Conservation (phyloP, 2,888 invertebrate genomes). For the Gasteruption jaculator region DNA sequence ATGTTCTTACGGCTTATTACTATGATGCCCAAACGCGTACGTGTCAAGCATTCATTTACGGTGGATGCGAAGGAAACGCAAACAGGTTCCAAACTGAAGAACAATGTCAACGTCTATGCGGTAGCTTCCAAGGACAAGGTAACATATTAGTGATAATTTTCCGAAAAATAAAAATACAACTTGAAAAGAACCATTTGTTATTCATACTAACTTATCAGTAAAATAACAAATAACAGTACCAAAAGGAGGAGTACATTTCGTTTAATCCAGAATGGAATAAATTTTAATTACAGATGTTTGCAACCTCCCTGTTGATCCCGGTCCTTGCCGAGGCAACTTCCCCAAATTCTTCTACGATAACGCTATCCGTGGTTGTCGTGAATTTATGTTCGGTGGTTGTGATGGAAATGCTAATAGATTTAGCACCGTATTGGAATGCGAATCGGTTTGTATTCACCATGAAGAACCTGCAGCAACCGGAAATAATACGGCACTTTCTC, state of each 20-base stretch:
- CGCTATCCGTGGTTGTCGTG: slow-evolving; percentile 59
- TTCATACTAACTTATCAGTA: no score
- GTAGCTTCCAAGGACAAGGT: slow-evolving; percentile 69
- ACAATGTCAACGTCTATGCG: slow-evolving; percentile 75
- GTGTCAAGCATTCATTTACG: slow-evolving; percentile 67
- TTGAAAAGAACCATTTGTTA: no score
- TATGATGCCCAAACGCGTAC: slow-evolving; percentile 59
- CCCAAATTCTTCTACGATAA: slow-evolving; percentile 70
- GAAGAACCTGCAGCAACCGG: slow-evolving; percentile 55
- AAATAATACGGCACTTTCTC: slow-evolving; percentile 45
- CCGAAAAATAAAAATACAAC: no score
- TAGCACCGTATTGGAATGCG: slow-evolving; percentile 69
- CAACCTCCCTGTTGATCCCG: slow-evolving; percentile 61
- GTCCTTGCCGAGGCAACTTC: slow-evolving; percentile 66
- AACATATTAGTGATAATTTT: slow-evolving; percentile 35
- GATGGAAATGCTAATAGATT: slow-evolving; percentile 82
- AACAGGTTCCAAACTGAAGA: slow-evolving; percentile 73
- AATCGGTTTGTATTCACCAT: slow-evolving; percentile 63
- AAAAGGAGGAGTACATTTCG: no score
- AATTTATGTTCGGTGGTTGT: slow-evolving; percentile 79
- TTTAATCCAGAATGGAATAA: no score
- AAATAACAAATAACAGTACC: no score
- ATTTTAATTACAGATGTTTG: slow-evolving; percentile 70
- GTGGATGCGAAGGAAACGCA: slow-evolving; percentile 69
- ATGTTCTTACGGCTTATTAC: slow-evolving; percentile 66